Evolutionary conservation across 1,140 invertebrate genomes (phyloP).

Genomic region (Cydia pomonella): DNA sequence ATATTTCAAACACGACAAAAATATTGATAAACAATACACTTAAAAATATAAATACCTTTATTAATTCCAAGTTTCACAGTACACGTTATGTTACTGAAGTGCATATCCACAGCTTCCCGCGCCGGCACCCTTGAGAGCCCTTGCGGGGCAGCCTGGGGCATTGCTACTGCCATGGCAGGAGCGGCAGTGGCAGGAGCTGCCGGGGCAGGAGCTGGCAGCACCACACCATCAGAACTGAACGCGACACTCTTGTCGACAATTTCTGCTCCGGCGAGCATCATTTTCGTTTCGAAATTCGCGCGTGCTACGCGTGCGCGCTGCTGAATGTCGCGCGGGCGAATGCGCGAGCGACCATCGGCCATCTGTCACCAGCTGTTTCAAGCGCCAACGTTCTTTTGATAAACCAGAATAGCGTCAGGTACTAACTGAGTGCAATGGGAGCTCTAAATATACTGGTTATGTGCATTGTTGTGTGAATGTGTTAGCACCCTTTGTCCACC

Average conservation of each 20-base stretch:
- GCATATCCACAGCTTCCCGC: slow-evolving; percentile 84
- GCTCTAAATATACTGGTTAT: background rate
- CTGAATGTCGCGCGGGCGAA: slow-evolving; percentile 49
- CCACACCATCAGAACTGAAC: slow-evolving; percentile 39
- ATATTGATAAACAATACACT: too few relatives aligned
- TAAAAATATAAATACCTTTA: slow-evolving; percentile 84
- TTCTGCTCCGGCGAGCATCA: slow-evolving; percentile 73
- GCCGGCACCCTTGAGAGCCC: slow-evolving; percentile 76
- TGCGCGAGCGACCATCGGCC: slow-evolving; percentile 43
- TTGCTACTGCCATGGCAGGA: slow-evolving; percentile 26
- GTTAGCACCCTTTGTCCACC: background rate
- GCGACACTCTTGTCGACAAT: slow-evolving; percentile 66
- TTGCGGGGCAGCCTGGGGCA: slow-evolving; percentile 10
- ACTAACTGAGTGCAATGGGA: background rate
- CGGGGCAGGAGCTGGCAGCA: slow-evolving; percentile 24
- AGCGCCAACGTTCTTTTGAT: background rate
- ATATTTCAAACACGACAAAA: too few relatives aligned
- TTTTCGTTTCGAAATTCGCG: slow-evolving; percentile 43
- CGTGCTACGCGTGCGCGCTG: slow-evolving; percentile 49
- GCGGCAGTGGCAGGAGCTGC: slow-evolving; percentile 21
- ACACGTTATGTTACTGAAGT: slow-evolving; percentile 86
- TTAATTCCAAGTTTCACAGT: slow-evolving; percentile 85
- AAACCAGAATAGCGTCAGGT: background rate
- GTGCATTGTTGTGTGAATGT: background rate
- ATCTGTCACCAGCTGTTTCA: background rate